Evolutionary conservation across 2,797 vertebrate species (phyloP).

Genomic region (Botia almorhae): DNA sequence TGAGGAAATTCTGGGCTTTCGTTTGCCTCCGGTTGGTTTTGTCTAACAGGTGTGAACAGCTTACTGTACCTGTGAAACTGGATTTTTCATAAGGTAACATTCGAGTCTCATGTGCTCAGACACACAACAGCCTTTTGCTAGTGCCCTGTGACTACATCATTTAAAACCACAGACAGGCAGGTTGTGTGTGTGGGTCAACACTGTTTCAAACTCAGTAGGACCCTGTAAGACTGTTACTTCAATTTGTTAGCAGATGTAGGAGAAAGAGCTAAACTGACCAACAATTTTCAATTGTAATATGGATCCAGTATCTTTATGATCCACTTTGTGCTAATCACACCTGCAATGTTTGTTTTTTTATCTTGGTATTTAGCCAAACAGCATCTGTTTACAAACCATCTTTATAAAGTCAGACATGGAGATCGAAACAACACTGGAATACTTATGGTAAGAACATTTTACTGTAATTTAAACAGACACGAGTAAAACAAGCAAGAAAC

Average conservation of each 20-base stretch:
- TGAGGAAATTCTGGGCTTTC: too few relatives aligned
- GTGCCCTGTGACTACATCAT: slow-evolving; percentile 19
- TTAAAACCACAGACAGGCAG: background rate
- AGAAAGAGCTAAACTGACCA: too few relatives aligned
- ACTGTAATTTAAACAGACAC: background rate
- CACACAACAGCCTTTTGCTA: slow-evolving; percentile 48
- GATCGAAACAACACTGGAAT: slow-evolving; percentile 67
- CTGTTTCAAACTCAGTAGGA: background rate
- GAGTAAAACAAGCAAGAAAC: too few relatives aligned
- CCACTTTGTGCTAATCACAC: too few relatives aligned
- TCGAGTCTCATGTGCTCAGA: slow-evolving; percentile 68
- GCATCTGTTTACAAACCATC: background rate
- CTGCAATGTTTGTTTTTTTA: slow-evolving; percentile 3
- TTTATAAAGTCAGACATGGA: slow-evolving; percentile 62
- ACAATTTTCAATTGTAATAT: too few relatives aligned
- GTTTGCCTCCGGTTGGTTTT: too few relatives aligned
- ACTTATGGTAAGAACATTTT: slow-evolving; percentile 71
- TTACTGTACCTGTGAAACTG: too few relatives aligned
- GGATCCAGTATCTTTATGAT: too few relatives aligned
- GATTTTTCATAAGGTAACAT: slow-evolving; percentile 64
- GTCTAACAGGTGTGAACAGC: too few relatives aligned
- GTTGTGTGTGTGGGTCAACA: background rate
- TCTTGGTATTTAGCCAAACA: slow-evolving; percentile 42
- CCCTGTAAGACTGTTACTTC: background rate
- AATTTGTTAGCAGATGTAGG: background rate